Evolutionary conservation across 2,888 invertebrate species (phyloP).

Genomic region (Leucophora obtusa): DNA sequence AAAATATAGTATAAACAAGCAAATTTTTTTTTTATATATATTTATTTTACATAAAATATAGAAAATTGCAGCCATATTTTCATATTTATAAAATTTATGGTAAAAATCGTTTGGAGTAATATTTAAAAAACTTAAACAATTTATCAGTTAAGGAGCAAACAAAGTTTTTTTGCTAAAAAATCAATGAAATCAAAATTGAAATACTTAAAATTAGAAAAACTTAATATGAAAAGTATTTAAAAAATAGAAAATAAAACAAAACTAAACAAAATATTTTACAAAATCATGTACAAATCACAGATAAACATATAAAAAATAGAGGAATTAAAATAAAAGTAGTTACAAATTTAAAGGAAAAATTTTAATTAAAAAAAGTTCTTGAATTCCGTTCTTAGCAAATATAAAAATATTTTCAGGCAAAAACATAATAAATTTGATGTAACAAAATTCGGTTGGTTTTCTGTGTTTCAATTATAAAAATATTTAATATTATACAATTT

Average conservation of each 20-base stretch:
- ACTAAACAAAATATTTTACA: constrained; percentile 46
- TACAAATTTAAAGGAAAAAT: constrained; percentile 22
- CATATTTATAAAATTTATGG: constrained; percentile 28
- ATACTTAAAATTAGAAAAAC: constrained; percentile 53
- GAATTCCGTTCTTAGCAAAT: background rate
- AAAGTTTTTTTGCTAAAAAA: constrained; percentile 36
- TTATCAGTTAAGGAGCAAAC: constrained; percentile 18
- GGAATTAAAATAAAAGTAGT: constrained; percentile 18
- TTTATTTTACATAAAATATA: no score
- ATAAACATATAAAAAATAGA: constrained; percentile 42
- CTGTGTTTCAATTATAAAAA: background rate
- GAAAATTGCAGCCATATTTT: constrained; percentile 43
- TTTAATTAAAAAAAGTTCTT: constrained; percentile 2
- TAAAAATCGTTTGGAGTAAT: constrained; percentile 9
- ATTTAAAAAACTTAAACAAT: constrained; percentile 45
- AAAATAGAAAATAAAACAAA: constrained; percentile 48
- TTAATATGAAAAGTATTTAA: constrained; percentile 44
- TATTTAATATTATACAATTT: background rate
- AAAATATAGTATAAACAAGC: no score
- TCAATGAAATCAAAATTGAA: constrained; percentile 45
- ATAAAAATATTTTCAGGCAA: constrained; percentile 3
- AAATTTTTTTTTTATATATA: no score
- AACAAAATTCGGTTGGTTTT: constrained; percentile 28
- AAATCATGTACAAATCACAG: constrained; percentile 62
- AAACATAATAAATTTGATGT: constrained; percentile 2